These are phyloP conservation scores for Luperina testacea DNA, from an alignment of 2,888 invertebrate species.

Conservation along the genomic window DNA sequence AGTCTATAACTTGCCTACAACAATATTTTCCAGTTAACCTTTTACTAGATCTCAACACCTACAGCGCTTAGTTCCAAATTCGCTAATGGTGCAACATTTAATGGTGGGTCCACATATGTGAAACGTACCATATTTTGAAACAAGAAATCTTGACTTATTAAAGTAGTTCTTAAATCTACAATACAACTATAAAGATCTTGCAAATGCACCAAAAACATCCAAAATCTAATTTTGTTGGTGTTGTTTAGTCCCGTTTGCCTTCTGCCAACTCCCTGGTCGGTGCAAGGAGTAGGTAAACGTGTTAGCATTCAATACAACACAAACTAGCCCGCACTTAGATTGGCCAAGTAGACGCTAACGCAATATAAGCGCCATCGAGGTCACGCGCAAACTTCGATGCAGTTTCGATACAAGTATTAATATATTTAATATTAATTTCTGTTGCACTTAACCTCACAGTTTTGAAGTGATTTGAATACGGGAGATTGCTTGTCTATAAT, in stretches of 20 bases:
- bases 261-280: neutral
- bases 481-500: constrained; percentile 6
- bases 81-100: neutral
- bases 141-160: neutral
- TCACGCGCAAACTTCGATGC: constrained; percentile 53
- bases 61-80: neutral
- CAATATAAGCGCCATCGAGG: constrained; percentile 59
- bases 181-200: neutral
- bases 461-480: constrained; percentile 22
- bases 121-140: neutral
- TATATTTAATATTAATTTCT: constrained; percentile 37
- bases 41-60: neutral
- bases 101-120: neutral
- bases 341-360: constrained; percentile 68
- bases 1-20: too few species aligned
- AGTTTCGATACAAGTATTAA: constrained; percentile 54
- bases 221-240: neutral
- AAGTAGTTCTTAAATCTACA: neutral
- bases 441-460: constrained; percentile 39
- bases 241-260: constrained; percentile 2
- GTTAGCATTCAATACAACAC: constrained; percentile 63
- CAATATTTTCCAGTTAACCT: neutral
- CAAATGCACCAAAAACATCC: too few species aligned
- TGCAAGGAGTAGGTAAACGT: constrained; percentile 39
- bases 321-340: constrained; percentile 67